Evolutionary conservation across 2,888 invertebrate genomes (phyloP).

Genomic region (Rotaria socialis): DNA sequence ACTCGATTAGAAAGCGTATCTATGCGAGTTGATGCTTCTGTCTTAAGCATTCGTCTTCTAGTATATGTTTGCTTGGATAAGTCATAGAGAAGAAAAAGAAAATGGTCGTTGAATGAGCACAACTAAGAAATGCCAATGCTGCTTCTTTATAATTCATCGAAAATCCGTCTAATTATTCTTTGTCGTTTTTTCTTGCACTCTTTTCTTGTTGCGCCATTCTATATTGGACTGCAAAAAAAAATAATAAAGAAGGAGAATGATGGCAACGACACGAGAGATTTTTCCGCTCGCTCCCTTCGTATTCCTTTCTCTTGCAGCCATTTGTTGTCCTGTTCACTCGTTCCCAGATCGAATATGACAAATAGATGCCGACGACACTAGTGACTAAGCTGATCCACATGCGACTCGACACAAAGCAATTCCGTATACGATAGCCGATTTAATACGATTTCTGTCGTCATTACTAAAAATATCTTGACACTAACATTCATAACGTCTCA

Average conservation of each 20-base stretch:
- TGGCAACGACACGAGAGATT: background rate
- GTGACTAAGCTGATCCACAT: background rate
- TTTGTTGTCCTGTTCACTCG: background rate
- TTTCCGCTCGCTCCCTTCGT: background rate
- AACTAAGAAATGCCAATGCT: background rate
- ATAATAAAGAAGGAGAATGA: background rate
- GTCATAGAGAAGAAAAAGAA: background rate
- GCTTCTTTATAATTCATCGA: background rate
- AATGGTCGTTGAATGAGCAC: background rate
- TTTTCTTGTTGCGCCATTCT: background rate
- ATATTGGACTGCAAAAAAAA: background rate
- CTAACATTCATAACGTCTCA: background rate
- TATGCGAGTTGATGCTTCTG: background rate
- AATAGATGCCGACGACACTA: background rate
- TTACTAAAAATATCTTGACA: slow-evolving; percentile 9
- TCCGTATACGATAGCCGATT: background rate
- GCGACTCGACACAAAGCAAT: background rate
- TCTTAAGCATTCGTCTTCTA: background rate
- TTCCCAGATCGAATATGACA: background rate
- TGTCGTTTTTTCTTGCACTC: background rate
- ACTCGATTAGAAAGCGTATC: background rate
- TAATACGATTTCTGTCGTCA: background rate
- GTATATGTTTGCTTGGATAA: background rate
- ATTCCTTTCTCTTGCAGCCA: background rate
- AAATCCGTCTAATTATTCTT: slow-evolving; percentile 9